Conservation (phyloP, 2,113 vertebrate genomes). For the Entosphenus tridentatus region DNA sequence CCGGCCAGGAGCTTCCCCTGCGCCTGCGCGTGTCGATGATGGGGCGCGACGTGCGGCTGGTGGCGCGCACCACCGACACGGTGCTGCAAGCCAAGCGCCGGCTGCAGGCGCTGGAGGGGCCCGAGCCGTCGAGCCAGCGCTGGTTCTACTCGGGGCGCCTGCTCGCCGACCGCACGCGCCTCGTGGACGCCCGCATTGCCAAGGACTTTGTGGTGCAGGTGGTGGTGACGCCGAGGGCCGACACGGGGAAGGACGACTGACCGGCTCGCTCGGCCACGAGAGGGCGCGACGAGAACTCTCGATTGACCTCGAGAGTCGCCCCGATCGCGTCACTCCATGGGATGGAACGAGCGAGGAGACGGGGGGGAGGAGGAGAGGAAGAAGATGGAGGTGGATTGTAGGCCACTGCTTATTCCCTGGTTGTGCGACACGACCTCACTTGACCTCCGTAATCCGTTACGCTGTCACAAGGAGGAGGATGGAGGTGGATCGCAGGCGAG, state of each 20-base stretch:
- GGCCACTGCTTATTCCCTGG: too few relatives aligned
- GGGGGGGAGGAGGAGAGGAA: too few relatives aligned
- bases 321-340: too few relatives aligned
- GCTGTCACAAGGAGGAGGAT: too few relatives aligned
- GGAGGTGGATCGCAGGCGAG: too few relatives aligned
- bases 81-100: conserved; percentile 86
- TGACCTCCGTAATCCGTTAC: too few relatives aligned
- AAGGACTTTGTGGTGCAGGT: conserved; percentile 97
- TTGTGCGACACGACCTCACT: too few relatives aligned
- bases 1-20: conserved; percentile 66
- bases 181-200: conserved; percentile 92
- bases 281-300: too few relatives aligned
- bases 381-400: too few relatives aligned
- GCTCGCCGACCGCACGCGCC: conserved; percentile 72
- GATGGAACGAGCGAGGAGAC: too few relatives aligned
- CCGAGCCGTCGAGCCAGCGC: conserved; percentile 48
- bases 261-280: too few relatives aligned
- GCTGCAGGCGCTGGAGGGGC: conserved; percentile 51
- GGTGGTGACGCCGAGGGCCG: conserved; percentile 53
- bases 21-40: conserved; percentile 66
- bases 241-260: conserved; percentile 34
- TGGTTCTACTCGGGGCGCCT: conserved; percentile 97
- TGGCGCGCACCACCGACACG: conserved; percentile 59
- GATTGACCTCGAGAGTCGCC: too few relatives aligned
- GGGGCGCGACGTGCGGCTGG: conserved; percentile 23